A percentile compares a stretch with the other conserved stretches of the same genome.
Conservation (phyloP, 2,113 vertebrate species). For the Myotis davidii region DNA sequence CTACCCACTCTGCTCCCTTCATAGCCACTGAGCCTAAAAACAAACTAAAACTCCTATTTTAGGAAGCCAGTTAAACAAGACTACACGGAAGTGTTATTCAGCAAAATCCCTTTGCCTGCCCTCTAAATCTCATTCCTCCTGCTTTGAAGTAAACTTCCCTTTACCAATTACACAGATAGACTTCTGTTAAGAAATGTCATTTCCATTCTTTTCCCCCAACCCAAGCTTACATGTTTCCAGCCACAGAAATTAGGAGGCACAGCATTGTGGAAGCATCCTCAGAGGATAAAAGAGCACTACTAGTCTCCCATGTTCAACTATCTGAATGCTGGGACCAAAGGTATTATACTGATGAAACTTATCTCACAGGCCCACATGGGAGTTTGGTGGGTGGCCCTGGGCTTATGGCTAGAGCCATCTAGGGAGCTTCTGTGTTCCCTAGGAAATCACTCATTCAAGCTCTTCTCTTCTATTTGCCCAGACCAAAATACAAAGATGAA, state of each 20-base stretch:
- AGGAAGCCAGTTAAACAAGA: neutral
- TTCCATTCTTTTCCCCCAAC: neutral
- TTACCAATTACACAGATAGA: neutral
- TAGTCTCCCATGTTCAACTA: neutral
- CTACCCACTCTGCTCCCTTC: neutral
- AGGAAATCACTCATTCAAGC: neutral
- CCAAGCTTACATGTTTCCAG: slow-evolving; percentile 59
- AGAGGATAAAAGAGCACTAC: neutral
- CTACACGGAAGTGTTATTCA: neutral
- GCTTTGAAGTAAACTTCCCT: neutral
- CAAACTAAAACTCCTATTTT: neutral
- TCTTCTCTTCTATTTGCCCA: neutral
- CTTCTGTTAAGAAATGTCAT: neutral
- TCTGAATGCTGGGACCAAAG: neutral
- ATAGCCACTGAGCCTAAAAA: neutral
- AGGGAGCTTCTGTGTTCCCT: neutral
- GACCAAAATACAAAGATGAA: neutral
- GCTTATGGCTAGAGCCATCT: neutral
- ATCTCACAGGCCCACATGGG: neutral
- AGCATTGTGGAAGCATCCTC: neutral
- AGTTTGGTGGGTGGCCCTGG: neutral
- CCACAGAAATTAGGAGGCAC: neutral
- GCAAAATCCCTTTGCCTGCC: neutral
- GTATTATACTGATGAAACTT: slow-evolving; percentile 1
- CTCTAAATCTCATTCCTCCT: neutral